Percentiles rank a stretch among this genome's conserved stretches.
Evolutionary conservation across 2,888 invertebrate genomes (phyloP).

Genomic region (Tubulanus polymorphus): DNA sequence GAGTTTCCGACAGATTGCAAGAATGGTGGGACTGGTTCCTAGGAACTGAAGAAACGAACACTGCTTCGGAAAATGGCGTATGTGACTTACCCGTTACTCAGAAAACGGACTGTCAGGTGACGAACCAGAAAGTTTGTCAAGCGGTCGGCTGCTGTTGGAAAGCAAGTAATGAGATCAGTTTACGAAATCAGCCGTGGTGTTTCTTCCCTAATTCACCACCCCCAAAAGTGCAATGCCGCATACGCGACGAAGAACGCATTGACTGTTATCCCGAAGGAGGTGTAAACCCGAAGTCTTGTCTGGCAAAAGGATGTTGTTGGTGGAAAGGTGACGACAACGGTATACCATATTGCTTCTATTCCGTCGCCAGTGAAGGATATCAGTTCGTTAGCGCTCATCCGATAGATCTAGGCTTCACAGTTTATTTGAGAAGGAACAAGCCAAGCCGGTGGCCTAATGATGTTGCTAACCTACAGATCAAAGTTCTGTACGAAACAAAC

Average conservation of each 20-base stretch:
- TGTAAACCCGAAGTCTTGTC: constrained; percentile 19
- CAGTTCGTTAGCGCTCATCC: not conserved
- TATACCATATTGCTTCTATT: not conserved
- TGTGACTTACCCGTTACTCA: too few relatives aligned
- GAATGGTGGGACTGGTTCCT: too few relatives aligned
- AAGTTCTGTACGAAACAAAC: constrained; percentile 27
- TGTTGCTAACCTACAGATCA: constrained; percentile 22
- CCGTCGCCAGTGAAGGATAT: not conserved
- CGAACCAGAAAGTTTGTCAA: too few relatives aligned
- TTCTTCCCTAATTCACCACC: not conserved
- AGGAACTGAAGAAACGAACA: too few relatives aligned
- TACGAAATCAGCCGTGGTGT: not conserved
- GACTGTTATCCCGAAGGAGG: constrained; percentile 30
- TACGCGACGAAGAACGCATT: constrained; percentile 16
- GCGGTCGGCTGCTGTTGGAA: not conserved
- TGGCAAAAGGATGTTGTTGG: constrained; percentile 31
- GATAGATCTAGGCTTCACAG: not conserved
- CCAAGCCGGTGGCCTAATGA: constrained; percentile 22
- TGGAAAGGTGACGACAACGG: constrained; percentile 3
- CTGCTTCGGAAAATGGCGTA: too few relatives aligned
- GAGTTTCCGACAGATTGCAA: too few relatives aligned
- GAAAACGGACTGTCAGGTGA: too few relatives aligned
- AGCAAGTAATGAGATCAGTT: not conserved
- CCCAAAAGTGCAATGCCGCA: not conserved
- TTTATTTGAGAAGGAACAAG: not conserved